These are phyloP conservation scores for Parnassius smintheus DNA, from an alignment of 2,888 invertebrate species.

Conservation along the genomic window DNA sequence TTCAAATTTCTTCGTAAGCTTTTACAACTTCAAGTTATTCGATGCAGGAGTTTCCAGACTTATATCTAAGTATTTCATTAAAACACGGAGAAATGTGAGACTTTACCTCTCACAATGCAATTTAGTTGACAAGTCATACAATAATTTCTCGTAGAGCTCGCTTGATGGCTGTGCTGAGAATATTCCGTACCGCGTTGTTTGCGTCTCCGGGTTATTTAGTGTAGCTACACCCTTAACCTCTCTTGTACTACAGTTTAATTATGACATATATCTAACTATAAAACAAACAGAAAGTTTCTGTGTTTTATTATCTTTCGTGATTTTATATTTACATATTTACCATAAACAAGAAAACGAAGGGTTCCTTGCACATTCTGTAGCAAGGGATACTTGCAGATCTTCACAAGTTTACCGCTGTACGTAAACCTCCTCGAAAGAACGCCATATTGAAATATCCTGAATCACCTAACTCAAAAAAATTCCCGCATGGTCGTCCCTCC, in stretches of 20 bases:
- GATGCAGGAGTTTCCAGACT: slow-evolving; percentile 1
- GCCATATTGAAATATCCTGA: too few species aligned
- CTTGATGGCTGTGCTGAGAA: slow-evolving; percentile 24
- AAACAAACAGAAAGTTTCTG: too few species aligned
- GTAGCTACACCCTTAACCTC: background rate
- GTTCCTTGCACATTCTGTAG: too few species aligned
- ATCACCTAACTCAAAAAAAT: too few species aligned
- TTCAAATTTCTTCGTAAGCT: background rate
- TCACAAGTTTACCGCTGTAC: too few species aligned
- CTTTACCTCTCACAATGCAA: slow-evolving; percentile 23
- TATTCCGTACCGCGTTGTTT: slow-evolving; percentile 20
- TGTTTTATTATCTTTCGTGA: too few species aligned
- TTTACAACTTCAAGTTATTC: background rate
- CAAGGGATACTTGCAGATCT: too few species aligned
- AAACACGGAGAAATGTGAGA: slow-evolving; percentile 15
- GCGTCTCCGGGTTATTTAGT: slow-evolving; percentile 23
- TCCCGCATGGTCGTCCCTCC: too few species aligned
- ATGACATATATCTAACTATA: background rate
- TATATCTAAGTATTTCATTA: slow-evolving; percentile 20
- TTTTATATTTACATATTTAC: too few species aligned
- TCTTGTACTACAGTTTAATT: slow-evolving; percentile 19
- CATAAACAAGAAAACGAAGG: too few species aligned
- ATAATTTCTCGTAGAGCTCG: slow-evolving; percentile 25
- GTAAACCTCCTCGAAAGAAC: too few species aligned
- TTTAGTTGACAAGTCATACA: slow-evolving; percentile 28